A percentile compares a stretch with the other conserved stretches of the same genome.
Conservation (phyloP, 2,113 vertebrate species). For the Oreotragus oreotragus region DNA sequence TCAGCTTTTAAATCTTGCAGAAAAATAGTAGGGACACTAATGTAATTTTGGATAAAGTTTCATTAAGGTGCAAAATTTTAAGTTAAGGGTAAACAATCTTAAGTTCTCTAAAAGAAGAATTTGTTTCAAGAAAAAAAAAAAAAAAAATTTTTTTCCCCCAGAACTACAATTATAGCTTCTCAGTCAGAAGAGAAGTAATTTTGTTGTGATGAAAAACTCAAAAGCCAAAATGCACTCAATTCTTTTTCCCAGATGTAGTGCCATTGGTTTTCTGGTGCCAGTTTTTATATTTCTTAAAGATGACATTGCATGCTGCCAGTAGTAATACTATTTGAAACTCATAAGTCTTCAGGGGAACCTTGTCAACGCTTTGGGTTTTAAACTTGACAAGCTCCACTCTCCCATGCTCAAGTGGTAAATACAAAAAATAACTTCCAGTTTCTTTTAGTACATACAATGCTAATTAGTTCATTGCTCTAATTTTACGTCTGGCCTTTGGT, state of each 20-base stretch:
- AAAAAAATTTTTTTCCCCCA: background rate
- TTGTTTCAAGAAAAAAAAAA: slow-evolving; percentile 6
- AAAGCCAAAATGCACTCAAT: slow-evolving; percentile 35
- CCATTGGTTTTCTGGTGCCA: slow-evolving; percentile 7
- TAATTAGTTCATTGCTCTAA: slow-evolving; percentile 17
- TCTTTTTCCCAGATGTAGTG: slow-evolving; percentile 4
- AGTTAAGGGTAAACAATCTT: slow-evolving; percentile 41
- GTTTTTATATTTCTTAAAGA: slow-evolving; percentile 9
- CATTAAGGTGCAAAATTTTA: background rate
- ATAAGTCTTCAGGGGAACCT: background rate
- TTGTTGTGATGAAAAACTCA: slow-evolving; percentile 29
- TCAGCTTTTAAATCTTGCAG: background rate
- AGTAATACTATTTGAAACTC: background rate
- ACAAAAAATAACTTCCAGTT: background rate
- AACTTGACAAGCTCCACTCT: background rate
- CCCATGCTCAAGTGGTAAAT: slow-evolving; percentile 30
- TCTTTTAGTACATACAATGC: background rate
- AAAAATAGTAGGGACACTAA: background rate
- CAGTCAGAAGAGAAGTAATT: slow-evolving; percentile 25
- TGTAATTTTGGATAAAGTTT: background rate
- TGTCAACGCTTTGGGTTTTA: background rate
- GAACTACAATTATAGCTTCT: background rate
- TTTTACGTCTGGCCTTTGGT: slow-evolving; percentile 44
- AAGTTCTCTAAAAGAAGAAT: slow-evolving; percentile 23
- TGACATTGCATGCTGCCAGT: background rate